Percentiles rank a stretch among this genome's conserved stretches.
These are phyloP conservation scores for Poecilia picta DNA, from an alignment of 2,797 vertebrate genomes.

Conservation along the genomic window DNA sequence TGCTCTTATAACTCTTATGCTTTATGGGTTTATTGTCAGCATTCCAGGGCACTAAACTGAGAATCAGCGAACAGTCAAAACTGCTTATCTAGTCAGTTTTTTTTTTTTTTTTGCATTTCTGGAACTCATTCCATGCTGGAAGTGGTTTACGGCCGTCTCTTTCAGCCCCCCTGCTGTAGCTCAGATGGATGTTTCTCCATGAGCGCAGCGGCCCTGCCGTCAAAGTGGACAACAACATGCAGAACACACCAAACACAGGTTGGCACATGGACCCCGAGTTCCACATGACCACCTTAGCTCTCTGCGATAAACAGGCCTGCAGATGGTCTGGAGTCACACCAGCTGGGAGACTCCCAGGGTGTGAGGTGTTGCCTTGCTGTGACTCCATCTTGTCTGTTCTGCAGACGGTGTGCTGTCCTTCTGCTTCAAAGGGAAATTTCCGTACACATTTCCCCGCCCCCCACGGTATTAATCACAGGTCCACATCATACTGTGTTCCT, in stretches of 20 bases:
- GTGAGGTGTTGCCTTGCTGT: slow-evolving; percentile 68
- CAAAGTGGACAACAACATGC: slow-evolving; percentile 39
- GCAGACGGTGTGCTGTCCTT: slow-evolving; percentile 35
- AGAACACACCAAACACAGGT: slow-evolving; percentile 32
- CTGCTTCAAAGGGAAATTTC: slow-evolving; percentile 38
- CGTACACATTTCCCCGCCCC: slow-evolving; percentile 12
- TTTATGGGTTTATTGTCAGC: slow-evolving; percentile 13
- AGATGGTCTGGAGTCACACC: slow-evolving; percentile 77
- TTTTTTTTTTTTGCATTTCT: not conserved
- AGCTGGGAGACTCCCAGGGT: slow-evolving; percentile 68
- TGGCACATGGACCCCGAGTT: slow-evolving; percentile 29
- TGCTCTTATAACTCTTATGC: not conserved
- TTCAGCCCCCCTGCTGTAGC: not conserved
- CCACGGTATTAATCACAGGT: slow-evolving; percentile 1
- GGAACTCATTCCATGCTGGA: not conserved
- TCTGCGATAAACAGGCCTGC: slow-evolving; percentile 69
- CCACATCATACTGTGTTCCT: slow-evolving; percentile 2
- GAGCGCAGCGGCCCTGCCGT: not conserved
- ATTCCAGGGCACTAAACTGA: not conserved
- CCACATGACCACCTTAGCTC: slow-evolving; percentile 53
- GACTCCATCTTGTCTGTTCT: slow-evolving; percentile 71
- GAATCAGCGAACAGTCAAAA: not conserved
- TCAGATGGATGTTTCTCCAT: not conserved
- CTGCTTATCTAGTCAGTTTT: not conserved
- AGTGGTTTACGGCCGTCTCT: not conserved